These are phyloP conservation scores for Dione juno DNA, from an alignment of 2,888 invertebrate species.

Conservation along the genomic window DNA sequence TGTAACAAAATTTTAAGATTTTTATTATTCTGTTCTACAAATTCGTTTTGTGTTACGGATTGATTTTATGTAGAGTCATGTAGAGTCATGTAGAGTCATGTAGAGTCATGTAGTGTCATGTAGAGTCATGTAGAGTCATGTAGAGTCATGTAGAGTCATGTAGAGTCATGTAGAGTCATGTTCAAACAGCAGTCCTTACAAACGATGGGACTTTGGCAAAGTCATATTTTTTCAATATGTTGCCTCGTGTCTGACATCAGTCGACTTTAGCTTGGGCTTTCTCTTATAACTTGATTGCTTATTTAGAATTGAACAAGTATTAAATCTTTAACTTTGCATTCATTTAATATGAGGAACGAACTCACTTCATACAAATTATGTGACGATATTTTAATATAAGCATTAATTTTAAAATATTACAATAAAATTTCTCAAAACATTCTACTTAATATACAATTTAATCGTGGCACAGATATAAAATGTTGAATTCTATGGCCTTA, in stretches of 20 bases:
- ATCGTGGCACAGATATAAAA: too few relatives aligned
- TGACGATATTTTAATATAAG: too few relatives aligned
- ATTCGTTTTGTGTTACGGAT: constrained; percentile 1
- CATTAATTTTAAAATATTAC: too few relatives aligned
- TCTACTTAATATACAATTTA: too few relatives aligned
- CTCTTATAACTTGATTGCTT: too few relatives aligned
- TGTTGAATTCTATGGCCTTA: too few relatives aligned
- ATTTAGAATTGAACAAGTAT: too few relatives aligned
- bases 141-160: background rate
- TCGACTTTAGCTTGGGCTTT: background rate
- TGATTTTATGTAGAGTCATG: background rate
- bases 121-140: background rate
- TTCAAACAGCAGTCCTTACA: background rate
- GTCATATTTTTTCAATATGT: background rate
- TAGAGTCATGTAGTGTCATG: too few relatives aligned
- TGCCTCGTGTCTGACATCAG: background rate
- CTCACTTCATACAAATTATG: too few relatives aligned
- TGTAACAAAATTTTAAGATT: background rate
- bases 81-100: background rate
- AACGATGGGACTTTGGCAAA: background rate
- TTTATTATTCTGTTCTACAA: constrained; percentile 1
- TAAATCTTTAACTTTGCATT: too few relatives aligned
- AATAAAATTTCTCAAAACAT: too few relatives aligned
- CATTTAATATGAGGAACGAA: too few relatives aligned
- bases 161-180: background rate